Conservation (phyloP, 1,140 invertebrate genomes). For the Mizuhopecten yessoensis region DNA sequence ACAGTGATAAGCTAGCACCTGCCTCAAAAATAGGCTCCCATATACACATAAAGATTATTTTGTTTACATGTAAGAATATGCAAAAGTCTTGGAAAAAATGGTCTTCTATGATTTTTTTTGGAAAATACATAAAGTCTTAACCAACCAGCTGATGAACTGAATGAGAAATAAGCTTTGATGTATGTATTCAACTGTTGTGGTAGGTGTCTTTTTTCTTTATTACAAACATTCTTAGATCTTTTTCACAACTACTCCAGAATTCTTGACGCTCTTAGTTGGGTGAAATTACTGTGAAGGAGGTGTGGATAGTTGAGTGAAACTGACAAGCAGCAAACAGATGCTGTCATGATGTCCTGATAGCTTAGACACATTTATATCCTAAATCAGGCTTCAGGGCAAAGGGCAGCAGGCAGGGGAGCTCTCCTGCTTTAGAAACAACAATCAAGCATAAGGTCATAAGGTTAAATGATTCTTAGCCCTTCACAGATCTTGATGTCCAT, state of each 20-base stretch:
- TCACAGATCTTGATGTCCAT: not conserved
- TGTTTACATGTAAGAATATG: too few relatives aligned
- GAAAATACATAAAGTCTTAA: too few relatives aligned
- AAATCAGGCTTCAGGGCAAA: not conserved
- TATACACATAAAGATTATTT: too few relatives aligned
- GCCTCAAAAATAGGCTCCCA: too few relatives aligned
- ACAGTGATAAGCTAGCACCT: too few relatives aligned
- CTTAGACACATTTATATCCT: not conserved
- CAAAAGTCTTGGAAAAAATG: too few relatives aligned
- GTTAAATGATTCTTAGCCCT: not conserved
- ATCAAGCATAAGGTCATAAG: constrained; percentile 22
- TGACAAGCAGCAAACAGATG: not conserved
- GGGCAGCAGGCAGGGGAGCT: not conserved
- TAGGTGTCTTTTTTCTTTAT: not conserved
- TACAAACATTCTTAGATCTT: not conserved
- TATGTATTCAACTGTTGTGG: not conserved
- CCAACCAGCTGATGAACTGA: too few relatives aligned
- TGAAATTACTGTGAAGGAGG: not conserved
- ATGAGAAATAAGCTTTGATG: too few relatives aligned
- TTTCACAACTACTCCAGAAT: not conserved
- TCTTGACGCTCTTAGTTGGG: too few relatives aligned
- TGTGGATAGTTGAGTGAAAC: not conserved
- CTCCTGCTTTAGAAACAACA: not conserved
- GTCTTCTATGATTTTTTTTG: too few relatives aligned
- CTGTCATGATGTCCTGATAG: not conserved